Percentiles rank a stretch among this genome's conserved stretches.
phyloP scores from a whole-genome alignment of 2,888 invertebrate species.

The Ephialtes manifestator region DNA sequence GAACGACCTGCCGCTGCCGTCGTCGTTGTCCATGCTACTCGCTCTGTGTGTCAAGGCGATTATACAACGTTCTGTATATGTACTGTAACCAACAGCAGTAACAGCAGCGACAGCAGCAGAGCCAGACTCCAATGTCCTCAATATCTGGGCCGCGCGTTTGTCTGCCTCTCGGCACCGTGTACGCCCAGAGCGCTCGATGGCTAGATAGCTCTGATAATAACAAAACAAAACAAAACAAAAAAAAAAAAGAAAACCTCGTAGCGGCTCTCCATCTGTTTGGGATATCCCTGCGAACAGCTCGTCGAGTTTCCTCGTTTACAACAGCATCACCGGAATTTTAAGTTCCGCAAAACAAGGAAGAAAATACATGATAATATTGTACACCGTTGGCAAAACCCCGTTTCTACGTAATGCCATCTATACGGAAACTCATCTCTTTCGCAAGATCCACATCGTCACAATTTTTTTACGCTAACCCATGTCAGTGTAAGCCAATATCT shows the following conservation, averaged over 20 bases:
- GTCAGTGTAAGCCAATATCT: not conserved
- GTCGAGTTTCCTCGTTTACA: not conserved
- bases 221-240: not conserved
- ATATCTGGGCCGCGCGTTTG: constrained; percentile 72
- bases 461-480: not conserved
- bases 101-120: constrained; percentile 36
- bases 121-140: constrained; percentile 68
- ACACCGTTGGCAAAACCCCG: not conserved
- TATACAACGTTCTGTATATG: constrained; percentile 65
- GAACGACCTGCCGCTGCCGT: constrained; percentile 59
- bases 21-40: constrained; percentile 52
- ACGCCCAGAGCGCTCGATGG: constrained; percentile 39
- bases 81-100: constrained; percentile 21
- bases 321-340: constrained; percentile 2
- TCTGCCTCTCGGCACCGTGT: constrained; percentile 46
- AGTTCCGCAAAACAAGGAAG: not conserved
- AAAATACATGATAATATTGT: not conserved
- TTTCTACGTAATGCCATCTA: not conserved
- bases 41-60: constrained; percentile 74
- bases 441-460: too few species aligned
- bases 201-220: constrained; percentile 42
- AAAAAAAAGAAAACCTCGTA: too few species aligned
- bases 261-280: constrained; percentile 4
- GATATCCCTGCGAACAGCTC: not conserved
- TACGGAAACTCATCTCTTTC: not conserved